These are phyloP conservation scores for Eremophila alpestris DNA, from an alignment of 2,797 vertebrate species.

Conservation along the genomic window DNA sequence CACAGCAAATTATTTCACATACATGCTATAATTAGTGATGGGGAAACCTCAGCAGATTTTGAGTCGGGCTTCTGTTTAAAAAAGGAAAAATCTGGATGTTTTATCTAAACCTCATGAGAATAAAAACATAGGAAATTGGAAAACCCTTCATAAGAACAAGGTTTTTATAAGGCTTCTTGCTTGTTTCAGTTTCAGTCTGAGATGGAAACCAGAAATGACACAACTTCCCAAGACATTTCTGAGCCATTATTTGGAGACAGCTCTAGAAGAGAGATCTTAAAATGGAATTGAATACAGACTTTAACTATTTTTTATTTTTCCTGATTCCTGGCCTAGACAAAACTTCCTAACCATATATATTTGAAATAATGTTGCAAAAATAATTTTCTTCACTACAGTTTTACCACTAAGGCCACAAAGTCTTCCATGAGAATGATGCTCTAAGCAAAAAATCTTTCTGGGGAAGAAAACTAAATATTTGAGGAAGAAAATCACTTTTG, in stretches of 20 bases:
- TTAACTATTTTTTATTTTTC: background rate
- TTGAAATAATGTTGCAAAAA: background rate
- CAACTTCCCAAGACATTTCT: constrained; percentile 31
- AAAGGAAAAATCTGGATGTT: background rate
- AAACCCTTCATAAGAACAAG: background rate
- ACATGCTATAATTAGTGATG: constrained; percentile 3
- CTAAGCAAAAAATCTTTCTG: background rate
- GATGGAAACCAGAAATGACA: constrained; percentile 35
- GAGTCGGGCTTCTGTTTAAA: constrained; percentile 7
- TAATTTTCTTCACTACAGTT: background rate
- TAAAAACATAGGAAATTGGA: constrained; percentile 16
- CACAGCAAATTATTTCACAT: constrained; percentile 30
- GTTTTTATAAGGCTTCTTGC: background rate
- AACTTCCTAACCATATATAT: background rate
- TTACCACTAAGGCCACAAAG: background rate
- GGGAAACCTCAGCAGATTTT: constrained; percentile 25
- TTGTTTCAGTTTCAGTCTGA: constrained; percentile 14
- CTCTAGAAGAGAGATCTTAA: background rate
- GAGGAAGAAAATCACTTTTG: background rate
- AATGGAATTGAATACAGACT: background rate
- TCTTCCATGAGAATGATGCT: background rate
- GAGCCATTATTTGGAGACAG: background rate
- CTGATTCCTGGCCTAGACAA: background rate
- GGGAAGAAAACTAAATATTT: background rate
- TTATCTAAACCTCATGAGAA: background rate